These are phyloP conservation scores for Macropus fuliginosus DNA, from an alignment of 2,797 vertebrate species.

Conservation along the genomic window DNA sequence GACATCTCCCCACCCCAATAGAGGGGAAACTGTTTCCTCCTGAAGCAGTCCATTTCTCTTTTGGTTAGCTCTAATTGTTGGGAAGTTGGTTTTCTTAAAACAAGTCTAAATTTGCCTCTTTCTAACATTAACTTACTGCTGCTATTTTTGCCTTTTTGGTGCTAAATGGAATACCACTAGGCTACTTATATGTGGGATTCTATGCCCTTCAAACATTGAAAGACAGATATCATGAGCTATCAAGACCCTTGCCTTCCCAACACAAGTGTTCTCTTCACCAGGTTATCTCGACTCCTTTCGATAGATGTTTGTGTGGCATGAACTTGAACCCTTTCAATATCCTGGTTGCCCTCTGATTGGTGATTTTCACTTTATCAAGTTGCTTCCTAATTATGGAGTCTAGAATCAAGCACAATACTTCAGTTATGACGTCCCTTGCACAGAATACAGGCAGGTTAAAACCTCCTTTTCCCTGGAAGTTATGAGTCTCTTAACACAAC, in stretches of 20 bases:
- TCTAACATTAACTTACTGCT: neutral
- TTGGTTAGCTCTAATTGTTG: neutral
- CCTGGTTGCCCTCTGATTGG: neutral
- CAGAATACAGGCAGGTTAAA: neutral
- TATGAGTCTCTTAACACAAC: neutral
- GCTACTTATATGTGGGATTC: neutral
- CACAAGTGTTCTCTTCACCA: neutral
- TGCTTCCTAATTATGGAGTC: neutral
- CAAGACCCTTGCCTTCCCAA: neutral
- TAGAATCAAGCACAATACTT: neutral
- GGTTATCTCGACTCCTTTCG: neutral
- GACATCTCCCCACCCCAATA: neutral
- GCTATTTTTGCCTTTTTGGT: neutral
- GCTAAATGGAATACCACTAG: neutral
- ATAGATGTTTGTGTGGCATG: neutral
- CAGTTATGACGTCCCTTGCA: neutral
- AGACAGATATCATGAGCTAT: neutral
- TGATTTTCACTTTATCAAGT: neutral
- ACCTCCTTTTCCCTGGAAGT: neutral
- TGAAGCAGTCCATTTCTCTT: neutral
- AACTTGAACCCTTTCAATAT: neutral
- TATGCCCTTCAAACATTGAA: neutral
- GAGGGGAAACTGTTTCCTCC: neutral
- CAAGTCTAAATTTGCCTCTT: neutral
- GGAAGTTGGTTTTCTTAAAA: neutral